These are phyloP conservation scores for Pycnonotus jocosus DNA, from an alignment of 2,113 vertebrate species.

Conservation along the genomic window DNA sequence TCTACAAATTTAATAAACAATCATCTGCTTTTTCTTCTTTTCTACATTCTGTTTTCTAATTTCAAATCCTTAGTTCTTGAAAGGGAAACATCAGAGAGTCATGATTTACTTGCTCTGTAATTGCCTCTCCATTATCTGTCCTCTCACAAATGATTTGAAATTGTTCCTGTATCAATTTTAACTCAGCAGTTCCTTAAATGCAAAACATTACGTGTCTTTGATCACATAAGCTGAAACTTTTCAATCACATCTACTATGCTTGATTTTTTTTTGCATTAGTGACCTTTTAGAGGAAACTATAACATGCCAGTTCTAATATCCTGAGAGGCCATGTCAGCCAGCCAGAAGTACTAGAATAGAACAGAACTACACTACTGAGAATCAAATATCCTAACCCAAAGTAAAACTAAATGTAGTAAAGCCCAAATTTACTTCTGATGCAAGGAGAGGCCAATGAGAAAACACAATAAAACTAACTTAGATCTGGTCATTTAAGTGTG, in stretches of 20 bases:
- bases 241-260: neutral
- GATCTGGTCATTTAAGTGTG: neutral
- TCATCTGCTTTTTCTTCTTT: neutral
- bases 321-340: neutral
- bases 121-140: neutral
- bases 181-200: neutral
- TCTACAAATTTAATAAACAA: neutral
- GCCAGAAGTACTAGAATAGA: neutral
- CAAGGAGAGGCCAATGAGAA: neutral
- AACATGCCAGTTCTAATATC: neutral
- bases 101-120: neutral
- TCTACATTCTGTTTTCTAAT: neutral
- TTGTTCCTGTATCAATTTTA: neutral
- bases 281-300: neutral
- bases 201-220: neutral
- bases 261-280: neutral
- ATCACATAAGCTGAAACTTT: neutral
- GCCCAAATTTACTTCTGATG: neutral
- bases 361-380: neutral
- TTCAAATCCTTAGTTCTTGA: neutral
- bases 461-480: neutral
- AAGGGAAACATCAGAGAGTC: neutral
- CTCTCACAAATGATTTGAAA: neutral
- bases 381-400: neutral
- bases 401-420: neutral